phyloP scores from a whole-genome alignment of 1,140 invertebrate genomes.

The Bombus polaris region DNA sequence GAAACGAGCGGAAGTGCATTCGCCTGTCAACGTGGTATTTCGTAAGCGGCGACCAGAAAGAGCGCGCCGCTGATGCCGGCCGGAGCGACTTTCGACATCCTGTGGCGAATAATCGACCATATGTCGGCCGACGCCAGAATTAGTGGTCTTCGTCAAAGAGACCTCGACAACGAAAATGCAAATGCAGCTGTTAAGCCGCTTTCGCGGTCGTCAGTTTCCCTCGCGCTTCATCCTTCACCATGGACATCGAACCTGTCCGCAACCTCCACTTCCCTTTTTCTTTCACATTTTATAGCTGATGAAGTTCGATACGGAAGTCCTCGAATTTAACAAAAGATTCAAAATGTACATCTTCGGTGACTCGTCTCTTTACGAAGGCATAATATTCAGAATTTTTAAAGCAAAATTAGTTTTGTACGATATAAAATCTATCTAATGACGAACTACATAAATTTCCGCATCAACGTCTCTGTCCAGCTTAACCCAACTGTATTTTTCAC shows the following conservation, averaged over 20 bases:
- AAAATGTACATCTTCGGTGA: too few relatives aligned
- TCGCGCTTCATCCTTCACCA: background rate
- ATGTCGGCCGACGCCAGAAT: slow-evolving; percentile 55
- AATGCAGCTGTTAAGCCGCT: slow-evolving; percentile 55
- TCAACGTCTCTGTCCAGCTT: too few relatives aligned
- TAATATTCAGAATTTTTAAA: too few relatives aligned
- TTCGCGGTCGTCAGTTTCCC: background rate
- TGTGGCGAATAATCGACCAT: slow-evolving; percentile 64
- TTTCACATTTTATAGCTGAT: background rate
- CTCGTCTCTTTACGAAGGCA: too few relatives aligned
- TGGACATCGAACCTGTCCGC: background rate
- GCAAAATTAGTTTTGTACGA: too few relatives aligned
- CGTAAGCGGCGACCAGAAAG: slow-evolving; percentile 55
- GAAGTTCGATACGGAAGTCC: background rate
- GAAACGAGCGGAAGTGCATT: slow-evolving; percentile 57
- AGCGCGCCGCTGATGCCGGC: slow-evolving; percentile 53
- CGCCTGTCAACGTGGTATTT: slow-evolving; percentile 62
- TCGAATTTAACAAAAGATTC: background rate
- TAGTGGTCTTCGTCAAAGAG: slow-evolving; percentile 65
- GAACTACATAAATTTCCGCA: too few relatives aligned
- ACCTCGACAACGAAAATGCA: slow-evolving; percentile 44
- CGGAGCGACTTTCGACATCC: slow-evolving; percentile 64
- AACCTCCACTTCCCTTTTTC: slow-evolving; percentile 31
- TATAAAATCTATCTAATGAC: too few relatives aligned
- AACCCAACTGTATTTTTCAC: too few relatives aligned